Base-by-base conservation (phyloP, 2,888 invertebrate species). In the Argyresthia goedartella region DNA sequence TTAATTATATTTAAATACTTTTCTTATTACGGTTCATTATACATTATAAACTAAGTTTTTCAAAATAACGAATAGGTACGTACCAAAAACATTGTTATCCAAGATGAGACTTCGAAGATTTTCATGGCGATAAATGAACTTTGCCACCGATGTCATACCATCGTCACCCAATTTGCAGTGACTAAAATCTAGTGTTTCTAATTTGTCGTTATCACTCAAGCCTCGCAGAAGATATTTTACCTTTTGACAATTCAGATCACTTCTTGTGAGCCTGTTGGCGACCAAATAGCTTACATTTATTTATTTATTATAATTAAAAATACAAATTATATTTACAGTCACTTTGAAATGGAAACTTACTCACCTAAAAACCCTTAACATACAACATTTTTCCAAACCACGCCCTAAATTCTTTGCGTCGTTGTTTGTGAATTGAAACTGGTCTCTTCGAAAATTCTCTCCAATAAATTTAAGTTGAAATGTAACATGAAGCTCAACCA, bases 121-220 rank as follows among this genome's bases (percentile, higher is more conserved):
- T 41, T 81, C 82, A 59, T 88, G 87, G 54, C 78, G 75, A 11
- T 74, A 69, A 53, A 89, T 77, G 58, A 87, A 78, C 67, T 90
- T 90, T 1, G 89, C 89, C 8, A 92, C 71, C n/a, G 89, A 89
- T 13, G 88, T 69, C 4, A 89, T 89, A 0, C 91, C 92, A 13
- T 82, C 77, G 61, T 92, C 88, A 0, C 76, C 85, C 55, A 92
- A 87, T 64, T 88, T 86, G 65, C 92, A 91, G 61, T 92, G 89
- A 50, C 91, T 90, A 51, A 92, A 86, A 68, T 92, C 90, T 47
- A 92, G 60, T 47, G 88, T 88, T 53, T 87, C 79, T 49, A 91
- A 59, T 59, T 80, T 65, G 56, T 69, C 61, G 56, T 68, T 76
- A 45, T 82, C 79, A 39, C 69, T 67, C 53, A 87, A 55, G 33